Conservation (phyloP, 2,888 invertebrate genomes). For the Tenthredo livida region DNA sequence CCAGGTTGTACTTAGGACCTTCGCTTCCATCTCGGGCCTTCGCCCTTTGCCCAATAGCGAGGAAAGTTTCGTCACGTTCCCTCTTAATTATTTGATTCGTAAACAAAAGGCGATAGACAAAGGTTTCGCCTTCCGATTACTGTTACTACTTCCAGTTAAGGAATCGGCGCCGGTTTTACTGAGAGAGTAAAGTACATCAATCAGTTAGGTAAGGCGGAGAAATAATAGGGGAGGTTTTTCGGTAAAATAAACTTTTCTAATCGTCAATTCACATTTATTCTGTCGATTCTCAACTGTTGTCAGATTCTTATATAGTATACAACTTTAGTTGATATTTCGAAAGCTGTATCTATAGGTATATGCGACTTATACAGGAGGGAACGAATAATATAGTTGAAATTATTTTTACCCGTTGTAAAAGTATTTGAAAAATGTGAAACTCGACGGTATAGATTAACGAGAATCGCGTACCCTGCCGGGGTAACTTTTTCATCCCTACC, state of each 20-base stretch:
- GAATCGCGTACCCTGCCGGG: background rate
- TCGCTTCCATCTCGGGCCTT: slow-evolving; percentile 1
- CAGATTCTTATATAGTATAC: background rate
- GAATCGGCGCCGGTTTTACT: background rate
- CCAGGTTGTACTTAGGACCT: slow-evolving; percentile 23
- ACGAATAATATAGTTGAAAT: slow-evolving; percentile 33
- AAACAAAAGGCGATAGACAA: slow-evolving; percentile 33
- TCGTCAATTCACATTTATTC: slow-evolving; percentile 37
- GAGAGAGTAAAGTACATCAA: background rate
- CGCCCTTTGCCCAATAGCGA: background rate
- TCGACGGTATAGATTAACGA: slow-evolving; percentile 38
- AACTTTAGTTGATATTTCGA: background rate
- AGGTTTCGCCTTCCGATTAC: slow-evolving; percentile 2
- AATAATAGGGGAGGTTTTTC: background rate
- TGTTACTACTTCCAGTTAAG: background rate
- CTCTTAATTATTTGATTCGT: slow-evolving; percentile 25
- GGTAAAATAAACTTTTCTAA: slow-evolving; percentile 16
- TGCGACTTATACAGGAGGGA: background rate
- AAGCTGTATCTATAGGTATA: background rate
- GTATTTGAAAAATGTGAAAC: slow-evolving; percentile 44
- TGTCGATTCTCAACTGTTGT: background rate
- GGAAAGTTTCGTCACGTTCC: slow-evolving; percentile 35
- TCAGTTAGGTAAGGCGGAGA: background rate
- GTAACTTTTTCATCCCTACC: slow-evolving; percentile 34
- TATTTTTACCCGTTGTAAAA: slow-evolving; percentile 36